Percentiles rank a stretch among this genome's conserved stretches.
These are phyloP conservation scores for Alentia gelatinosa DNA, from an alignment of 2,888 invertebrate species.

Conservation along the genomic window DNA sequence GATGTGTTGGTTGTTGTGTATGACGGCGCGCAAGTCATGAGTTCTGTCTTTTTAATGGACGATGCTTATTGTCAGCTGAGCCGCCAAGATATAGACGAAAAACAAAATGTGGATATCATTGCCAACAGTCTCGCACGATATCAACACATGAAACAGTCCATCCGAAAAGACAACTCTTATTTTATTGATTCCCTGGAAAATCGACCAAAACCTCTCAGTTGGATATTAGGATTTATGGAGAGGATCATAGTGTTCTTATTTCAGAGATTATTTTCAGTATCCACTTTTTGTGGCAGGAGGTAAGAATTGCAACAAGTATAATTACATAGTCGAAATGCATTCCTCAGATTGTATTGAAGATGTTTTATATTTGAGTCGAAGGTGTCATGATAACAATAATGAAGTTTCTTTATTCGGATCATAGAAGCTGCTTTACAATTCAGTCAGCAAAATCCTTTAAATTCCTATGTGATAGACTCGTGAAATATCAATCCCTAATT, in stretches of 20 bases:
- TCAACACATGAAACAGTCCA: neutral
- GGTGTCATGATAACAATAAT: too few relatives aligned
- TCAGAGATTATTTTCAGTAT: neutral
- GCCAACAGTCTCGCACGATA: neutral
- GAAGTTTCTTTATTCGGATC: too few relatives aligned
- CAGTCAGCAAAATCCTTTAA: too few relatives aligned
- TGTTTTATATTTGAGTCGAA: neutral
- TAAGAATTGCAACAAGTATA: neutral
- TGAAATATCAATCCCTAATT: too few relatives aligned
- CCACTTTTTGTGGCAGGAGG: neutral
- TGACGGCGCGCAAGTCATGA: neutral
- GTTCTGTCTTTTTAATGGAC: conserved; percentile 7
- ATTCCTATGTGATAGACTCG: too few relatives aligned
- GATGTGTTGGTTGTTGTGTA: neutral
- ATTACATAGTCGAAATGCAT: neutral
- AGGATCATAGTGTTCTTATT: neutral
- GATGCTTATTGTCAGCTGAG: neutral
- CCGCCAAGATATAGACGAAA: neutral
- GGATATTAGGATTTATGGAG: neutral
- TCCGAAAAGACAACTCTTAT: neutral
- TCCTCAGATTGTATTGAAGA: neutral
- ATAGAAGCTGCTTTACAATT: too few relatives aligned
- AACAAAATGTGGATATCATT: neutral
- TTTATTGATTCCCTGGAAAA: neutral
- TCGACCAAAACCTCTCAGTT: neutral